Percentiles rank a stretch among this genome's conserved stretches.
phyloP scores from a whole-genome alignment of 2,113 vertebrate genomes.

The Lethenteron camtschaticum region DNA sequence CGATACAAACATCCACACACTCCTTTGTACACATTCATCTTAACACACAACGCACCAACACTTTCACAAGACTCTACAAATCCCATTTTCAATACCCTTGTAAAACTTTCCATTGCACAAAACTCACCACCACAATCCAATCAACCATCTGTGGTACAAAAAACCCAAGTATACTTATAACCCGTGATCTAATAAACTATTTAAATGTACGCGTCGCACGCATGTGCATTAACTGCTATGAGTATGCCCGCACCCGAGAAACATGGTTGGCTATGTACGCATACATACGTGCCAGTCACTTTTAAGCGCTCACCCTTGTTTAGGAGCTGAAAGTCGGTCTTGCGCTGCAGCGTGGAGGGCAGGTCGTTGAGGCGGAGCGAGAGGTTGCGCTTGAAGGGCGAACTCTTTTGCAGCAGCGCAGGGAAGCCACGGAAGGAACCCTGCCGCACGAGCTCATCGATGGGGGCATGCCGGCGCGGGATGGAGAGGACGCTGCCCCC shows the following conservation, averaged over 20 bases:
- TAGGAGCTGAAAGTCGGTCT: conserved; percentile 74
- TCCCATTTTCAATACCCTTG: not conserved
- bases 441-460: conserved; percentile 73
- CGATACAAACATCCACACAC: too few species aligned
- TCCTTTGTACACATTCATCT: too few species aligned
- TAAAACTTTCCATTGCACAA: conserved; percentile 1
- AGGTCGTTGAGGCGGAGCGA: conserved; percentile 86
- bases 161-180: not conserved
- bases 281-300: not conserved
- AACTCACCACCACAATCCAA: not conserved
- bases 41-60: not conserved
- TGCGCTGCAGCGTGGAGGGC: conserved; percentile 84
- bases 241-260: not conserved
- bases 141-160: not conserved
- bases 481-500: conserved; percentile 48
- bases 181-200: not conserved
- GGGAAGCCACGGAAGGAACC: conserved; percentile 92
- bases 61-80: not conserved
- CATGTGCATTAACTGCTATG: too few species aligned
- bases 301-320: conserved; percentile 39
- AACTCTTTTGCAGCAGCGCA: conserved; percentile 81
- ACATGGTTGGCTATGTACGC: too few species aligned
- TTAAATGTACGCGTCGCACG: not conserved
- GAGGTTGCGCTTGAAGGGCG: conserved; percentile 81
- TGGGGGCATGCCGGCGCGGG: conserved; percentile 68